Evolutionary conservation across 2,113 vertebrate species (phyloP).

Genomic region (Triplophysa rosa): DNA sequence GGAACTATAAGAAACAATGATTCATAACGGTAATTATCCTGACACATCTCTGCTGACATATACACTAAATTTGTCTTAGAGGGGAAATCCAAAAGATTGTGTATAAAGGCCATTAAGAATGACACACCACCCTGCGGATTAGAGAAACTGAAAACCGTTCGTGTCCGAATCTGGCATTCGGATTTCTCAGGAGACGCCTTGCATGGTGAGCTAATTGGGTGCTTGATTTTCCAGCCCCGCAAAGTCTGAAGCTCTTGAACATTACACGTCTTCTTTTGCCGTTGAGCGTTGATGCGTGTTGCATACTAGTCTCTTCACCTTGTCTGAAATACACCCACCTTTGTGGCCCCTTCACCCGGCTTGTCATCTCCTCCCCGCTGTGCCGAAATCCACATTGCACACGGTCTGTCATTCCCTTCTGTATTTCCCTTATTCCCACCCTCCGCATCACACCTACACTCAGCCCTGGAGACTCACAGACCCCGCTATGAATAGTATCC

Average conservation of each 20-base stretch:
- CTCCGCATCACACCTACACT: slow-evolving; percentile 1
- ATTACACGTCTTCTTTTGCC: neutral
- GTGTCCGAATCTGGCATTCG: neutral
- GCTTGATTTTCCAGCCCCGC: slow-evolving; percentile 28
- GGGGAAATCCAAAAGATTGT: slow-evolving; percentile 8
- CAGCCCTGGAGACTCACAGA: slow-evolving; percentile 9
- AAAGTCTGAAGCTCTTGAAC: neutral
- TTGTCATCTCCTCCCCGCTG: slow-evolving; percentile 16
- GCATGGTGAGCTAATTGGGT: slow-evolving; percentile 36
- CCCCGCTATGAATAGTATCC: slow-evolving; percentile 30
- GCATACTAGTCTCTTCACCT: slow-evolving; percentile 13
- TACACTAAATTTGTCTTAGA: neutral
- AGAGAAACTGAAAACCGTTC: neutral
- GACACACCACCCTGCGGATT: slow-evolving; percentile 15
- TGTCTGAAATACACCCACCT: slow-evolving; percentile 33
- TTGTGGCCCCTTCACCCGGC: slow-evolving; percentile 20
- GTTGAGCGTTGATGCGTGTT: slow-evolving; percentile 4
- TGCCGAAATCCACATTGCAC: neutral
- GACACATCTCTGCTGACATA: slow-evolving; percentile 4
- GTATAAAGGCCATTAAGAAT: slow-evolving; percentile 27
- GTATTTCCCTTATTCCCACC: neutral
- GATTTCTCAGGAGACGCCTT: slow-evolving; percentile 23
- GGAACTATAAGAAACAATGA: neutral
- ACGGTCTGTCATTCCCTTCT: slow-evolving; percentile 14
- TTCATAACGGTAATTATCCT: slow-evolving; percentile 23